Base-by-base conservation (phyloP, 2,888 invertebrate genomes). In the Caenorhabditis sp. region DNA sequence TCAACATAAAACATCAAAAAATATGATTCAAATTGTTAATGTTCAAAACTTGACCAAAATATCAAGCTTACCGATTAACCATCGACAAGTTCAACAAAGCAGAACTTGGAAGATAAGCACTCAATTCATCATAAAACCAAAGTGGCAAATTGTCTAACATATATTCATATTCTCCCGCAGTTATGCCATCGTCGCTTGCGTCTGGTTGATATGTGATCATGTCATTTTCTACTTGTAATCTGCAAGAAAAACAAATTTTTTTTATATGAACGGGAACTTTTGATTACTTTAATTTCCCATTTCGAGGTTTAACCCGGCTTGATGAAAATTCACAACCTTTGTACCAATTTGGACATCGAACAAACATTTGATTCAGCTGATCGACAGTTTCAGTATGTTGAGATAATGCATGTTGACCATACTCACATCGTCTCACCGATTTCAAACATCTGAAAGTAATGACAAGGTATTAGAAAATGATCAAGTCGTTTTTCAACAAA, bases 291-390 rank as follows among this genome's bases (percentile, higher is more conserved):
- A 72, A 20, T 4, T 61, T 56, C 58, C 73, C 73, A 23, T 14
- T 23, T 25, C 43, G 17, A 0, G 60, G 23, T 17, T 57, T 7
- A 17, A 73, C 31, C 8, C 73, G 66, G 1, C 38, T 36, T 4
- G 68, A 38, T 10, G 14, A 50, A 23, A 76, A 76, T 4, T 36
- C 20, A 52, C 75, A 76, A 10, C 78, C 78, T 14, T 66, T 64
- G 12, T 57, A 26, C 76, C 76, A 78, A 52, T 78, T 78, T 0
- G 78, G 78, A 65, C 78, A 78, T 27, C 78, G 64, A 4, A 75
- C 57, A n/a, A 76, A n/a, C 36, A 72, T 17, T 43, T 76, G 64
- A 61, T 67, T 57, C 53, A 78, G 8, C n/a, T 66, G 64, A 59
- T 78, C 73, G 20, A 73, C 50, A 4, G 72, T 50, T 5, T 59